These are phyloP conservation scores for Labeo calbasu DNA, from an alignment of 2,797 vertebrate species.

Conservation along the genomic window DNA sequence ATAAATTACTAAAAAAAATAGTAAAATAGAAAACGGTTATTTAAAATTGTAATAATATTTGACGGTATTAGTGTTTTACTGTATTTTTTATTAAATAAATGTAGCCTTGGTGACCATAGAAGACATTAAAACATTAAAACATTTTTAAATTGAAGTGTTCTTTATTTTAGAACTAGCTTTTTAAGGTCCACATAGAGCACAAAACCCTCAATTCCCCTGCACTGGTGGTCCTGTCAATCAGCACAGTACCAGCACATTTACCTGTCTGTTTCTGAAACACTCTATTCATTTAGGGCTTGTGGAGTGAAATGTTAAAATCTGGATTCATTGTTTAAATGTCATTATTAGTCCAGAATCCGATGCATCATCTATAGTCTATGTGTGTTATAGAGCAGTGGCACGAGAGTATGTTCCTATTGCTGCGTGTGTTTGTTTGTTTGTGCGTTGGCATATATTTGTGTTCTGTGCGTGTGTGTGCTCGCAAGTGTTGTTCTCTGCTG, in stretches of 20 bases:
- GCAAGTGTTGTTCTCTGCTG: constrained; percentile 60
- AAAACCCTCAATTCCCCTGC: neutral
- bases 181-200: neutral
- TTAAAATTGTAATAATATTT: neutral
- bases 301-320: neutral
- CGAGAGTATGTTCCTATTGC: neutral
- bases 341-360: neutral
- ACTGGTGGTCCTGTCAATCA: constrained; percentile 12
- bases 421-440: constrained; percentile 38
- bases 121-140: neutral
- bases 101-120: neutral
- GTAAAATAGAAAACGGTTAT: neutral
- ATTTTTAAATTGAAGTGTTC: neutral
- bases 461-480: constrained; percentile 57
- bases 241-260: neutral
- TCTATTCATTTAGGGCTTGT: neutral
- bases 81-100: neutral
- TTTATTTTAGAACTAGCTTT: neutral
- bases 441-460: constrained; percentile 43
- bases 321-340: neutral
- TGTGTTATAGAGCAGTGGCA: neutral
- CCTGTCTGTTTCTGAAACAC: constrained; percentile 5
- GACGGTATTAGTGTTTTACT: too few relatives aligned
- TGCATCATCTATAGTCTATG: neutral
- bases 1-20: neutral